Evolutionary conservation across 2,797 vertebrate genomes (phyloP).

Genomic region (Amphiprion clarkii): DNA sequence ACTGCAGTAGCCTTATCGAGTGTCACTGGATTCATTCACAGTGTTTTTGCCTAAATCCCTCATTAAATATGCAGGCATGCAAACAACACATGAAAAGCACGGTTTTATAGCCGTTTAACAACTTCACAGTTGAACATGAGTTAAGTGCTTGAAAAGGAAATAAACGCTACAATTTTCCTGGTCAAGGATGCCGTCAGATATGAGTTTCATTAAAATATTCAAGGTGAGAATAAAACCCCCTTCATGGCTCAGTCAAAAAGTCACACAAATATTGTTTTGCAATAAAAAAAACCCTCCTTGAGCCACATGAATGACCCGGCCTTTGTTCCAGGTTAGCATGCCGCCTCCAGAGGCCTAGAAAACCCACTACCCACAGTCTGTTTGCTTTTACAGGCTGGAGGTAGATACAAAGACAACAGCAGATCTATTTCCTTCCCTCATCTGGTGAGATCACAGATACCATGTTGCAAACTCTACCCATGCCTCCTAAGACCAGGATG

Average conservation of each 20-base stretch:
- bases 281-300: conserved; percentile 28
- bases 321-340: conserved; percentile 41
- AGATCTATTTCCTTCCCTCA: conserved; percentile 69
- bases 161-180: conserved; percentile 12
- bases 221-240: conserved; percentile 27
- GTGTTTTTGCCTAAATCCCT: not conserved
- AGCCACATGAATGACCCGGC: conserved; percentile 38
- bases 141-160: not conserved
- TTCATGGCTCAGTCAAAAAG: conserved; percentile 31
- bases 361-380: conserved; percentile 42
- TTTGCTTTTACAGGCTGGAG: conserved; percentile 68
- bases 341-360: conserved; percentile 36
- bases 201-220: conserved; percentile 32
- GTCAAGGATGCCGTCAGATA: conserved; percentile 1
- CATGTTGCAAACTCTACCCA: conserved; percentile 41
- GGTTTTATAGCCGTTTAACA: not conserved
- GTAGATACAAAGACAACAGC: conserved; percentile 73
- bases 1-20: not conserved
- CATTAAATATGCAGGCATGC: not conserved
- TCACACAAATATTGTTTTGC: conserved; percentile 52
- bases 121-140: not conserved
- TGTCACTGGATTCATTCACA: not conserved
- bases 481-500: conserved; percentile 62
- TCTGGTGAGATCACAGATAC: conserved; percentile 59
- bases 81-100: not conserved